Percentiles rank a stretch among this genome's conserved stretches.
These are phyloP conservation scores for Nephrotoma guestfalica DNA, from an alignment of 2,888 invertebrate genomes.

Conservation along the genomic window DNA sequence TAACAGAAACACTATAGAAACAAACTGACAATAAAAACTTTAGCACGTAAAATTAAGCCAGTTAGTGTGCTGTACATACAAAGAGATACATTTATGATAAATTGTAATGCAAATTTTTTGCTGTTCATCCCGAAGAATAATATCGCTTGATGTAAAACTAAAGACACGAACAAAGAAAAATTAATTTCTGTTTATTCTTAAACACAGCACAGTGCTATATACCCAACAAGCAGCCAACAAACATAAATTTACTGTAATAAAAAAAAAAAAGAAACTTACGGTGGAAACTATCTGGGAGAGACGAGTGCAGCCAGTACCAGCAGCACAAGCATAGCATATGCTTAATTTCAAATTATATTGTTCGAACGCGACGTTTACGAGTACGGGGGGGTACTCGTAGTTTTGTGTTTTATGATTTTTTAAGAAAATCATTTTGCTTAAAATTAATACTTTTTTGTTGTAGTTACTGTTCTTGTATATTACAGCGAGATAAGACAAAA, in stretches of 20 bases:
- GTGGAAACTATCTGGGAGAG: not conserved
- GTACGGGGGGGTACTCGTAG: not conserved
- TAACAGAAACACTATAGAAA: not conserved
- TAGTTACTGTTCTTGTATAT: not conserved
- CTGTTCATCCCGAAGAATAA: not conserved
- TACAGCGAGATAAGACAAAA: not conserved
- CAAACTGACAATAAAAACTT: not conserved
- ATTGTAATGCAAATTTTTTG: not conserved
- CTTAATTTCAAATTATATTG: not conserved
- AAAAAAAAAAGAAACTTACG: not conserved
- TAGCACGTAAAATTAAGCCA: not conserved
- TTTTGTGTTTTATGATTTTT: not conserved
- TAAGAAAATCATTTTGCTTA: not conserved
- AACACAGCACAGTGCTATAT: not conserved
- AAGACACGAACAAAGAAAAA: not conserved
- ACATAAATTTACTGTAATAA: not conserved
- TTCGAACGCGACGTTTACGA: not conserved
- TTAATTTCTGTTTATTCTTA: not conserved
- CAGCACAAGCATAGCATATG: not conserved
- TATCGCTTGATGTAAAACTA: not conserved
- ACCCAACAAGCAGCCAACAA: not conserved
- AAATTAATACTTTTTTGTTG: not conserved
- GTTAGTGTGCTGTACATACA: not conserved
- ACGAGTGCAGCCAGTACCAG: not conserved
- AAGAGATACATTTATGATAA: not conserved